phyloP scores from a whole-genome alignment of 2,888 invertebrate species.

The Heliconius erato region DNA sequence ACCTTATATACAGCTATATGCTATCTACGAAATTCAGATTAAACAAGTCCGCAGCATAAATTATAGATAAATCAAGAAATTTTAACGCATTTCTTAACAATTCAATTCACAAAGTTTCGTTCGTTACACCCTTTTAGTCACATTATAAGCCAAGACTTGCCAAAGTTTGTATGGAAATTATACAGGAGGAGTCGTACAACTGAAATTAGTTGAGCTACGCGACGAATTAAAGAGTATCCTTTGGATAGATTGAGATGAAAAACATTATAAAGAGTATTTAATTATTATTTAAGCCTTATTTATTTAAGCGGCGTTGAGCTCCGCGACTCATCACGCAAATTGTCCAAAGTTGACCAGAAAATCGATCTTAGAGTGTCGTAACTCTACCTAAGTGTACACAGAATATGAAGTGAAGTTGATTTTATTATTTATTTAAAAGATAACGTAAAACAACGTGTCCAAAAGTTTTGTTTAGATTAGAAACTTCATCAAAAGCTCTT shows the following conservation, averaged over 20 bases:
- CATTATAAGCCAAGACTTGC: conserved; percentile 30
- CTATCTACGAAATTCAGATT: background rate
- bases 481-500: too few species aligned
- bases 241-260: background rate
- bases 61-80: conserved; percentile 8
- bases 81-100: conserved; percentile 14
- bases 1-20: background rate
- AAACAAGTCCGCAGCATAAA: background rate
- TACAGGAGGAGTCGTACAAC: conserved; percentile 4
- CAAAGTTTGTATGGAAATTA: conserved; percentile 38
- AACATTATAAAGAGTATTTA: background rate
- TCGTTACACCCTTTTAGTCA: conserved; percentile 21
- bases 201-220: conserved; percentile 4
- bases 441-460: too few species aligned
- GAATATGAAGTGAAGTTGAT: too few species aligned
- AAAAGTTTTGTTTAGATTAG: too few species aligned
- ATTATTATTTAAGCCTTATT: background rate
- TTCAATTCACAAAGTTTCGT: conserved; percentile 26
- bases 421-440: too few species aligned
- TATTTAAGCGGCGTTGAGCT: background rate
- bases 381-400: background rate
- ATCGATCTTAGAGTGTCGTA: background rate
- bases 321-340: background rate
- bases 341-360: background rate
- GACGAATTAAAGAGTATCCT: background rate